Evolutionary conservation across 1,140 invertebrate genomes (phyloP).

Genomic region (Cherax quadricarinatus): DNA sequence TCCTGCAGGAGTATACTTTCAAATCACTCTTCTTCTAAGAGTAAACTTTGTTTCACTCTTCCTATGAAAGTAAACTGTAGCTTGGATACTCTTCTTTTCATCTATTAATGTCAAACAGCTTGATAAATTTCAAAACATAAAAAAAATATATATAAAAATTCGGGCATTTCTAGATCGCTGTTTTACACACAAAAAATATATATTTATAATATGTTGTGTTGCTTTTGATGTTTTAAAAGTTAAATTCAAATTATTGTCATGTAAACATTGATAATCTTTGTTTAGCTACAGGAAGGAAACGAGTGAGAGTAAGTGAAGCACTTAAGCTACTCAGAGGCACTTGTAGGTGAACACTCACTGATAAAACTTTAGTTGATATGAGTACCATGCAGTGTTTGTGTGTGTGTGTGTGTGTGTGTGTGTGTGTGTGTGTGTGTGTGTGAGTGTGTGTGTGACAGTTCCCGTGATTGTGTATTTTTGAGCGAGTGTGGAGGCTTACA

Average conservation of each 20-base stretch:
- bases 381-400: neutral
- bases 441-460: neutral
- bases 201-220: conserved; percentile 34
- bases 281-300: too few relatives aligned
- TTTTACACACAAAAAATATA: neutral
- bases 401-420: conserved; percentile 31
- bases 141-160: neutral
- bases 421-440: conserved; percentile 39
- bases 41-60: too few relatives aligned
- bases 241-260: neutral
- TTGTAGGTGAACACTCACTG: too few relatives aligned
- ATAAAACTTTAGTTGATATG: too few relatives aligned
- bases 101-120: too few relatives aligned
- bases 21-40: too few relatives aligned
- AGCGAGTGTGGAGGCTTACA: neutral
- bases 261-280: neutral
- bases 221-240: conserved; percentile 28
- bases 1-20: too few relatives aligned
- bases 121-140: too few relatives aligned
- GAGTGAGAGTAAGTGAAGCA: too few relatives aligned
- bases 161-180: conserved; percentile 9
- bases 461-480: neutral
- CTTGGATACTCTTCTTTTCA: too few relatives aligned
- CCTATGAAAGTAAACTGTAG: too few relatives aligned
- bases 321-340: too few relatives aligned